Conservation (phyloP, 2,113 vertebrate genomes). For the Cynoglossus semilaevis region DNA sequence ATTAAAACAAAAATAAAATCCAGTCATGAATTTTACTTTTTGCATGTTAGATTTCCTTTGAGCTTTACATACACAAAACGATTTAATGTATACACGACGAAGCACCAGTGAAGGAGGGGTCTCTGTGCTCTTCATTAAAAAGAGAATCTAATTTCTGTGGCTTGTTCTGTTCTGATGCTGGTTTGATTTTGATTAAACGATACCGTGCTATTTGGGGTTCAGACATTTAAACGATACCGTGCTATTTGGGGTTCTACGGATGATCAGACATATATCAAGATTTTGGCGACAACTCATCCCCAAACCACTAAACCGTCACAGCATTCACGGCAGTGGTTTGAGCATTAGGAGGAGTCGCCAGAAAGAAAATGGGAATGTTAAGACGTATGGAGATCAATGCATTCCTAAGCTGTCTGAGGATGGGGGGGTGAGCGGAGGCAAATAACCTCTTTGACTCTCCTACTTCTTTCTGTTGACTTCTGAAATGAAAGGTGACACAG, state of each 20-base stretch:
- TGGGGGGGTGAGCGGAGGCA: conserved; percentile 17
- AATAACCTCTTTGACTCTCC: conserved; percentile 56
- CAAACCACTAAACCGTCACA: conserved; percentile 23
- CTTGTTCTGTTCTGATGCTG: conserved; percentile 19
- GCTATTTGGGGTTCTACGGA: neutral
- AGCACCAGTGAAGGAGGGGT: neutral
- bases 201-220: neutral
- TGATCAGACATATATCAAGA: conserved; percentile 19
- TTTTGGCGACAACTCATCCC: conserved; percentile 40
- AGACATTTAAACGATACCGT: conserved; percentile 10
- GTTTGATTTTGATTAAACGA: conserved; percentile 35
- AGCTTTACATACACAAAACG: no score
- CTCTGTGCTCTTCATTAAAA: neutral
- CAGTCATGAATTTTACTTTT: no score
- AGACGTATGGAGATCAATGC: conserved; percentile 64
- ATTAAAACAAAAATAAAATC: no score
- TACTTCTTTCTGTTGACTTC: conserved; percentile 55
- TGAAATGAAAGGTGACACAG: conserved; percentile 65
- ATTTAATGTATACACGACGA: neutral
- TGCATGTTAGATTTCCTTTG: no score
- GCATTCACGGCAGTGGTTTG: conserved; percentile 9
- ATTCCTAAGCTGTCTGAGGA: conserved; percentile 27
- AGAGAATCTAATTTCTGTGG: neutral
- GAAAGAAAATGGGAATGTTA: conserved; percentile 43
- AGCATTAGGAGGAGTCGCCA: conserved; percentile 3